Conservation (phyloP, 2,888 invertebrate genomes). For the Eulithis prunata region DNA sequence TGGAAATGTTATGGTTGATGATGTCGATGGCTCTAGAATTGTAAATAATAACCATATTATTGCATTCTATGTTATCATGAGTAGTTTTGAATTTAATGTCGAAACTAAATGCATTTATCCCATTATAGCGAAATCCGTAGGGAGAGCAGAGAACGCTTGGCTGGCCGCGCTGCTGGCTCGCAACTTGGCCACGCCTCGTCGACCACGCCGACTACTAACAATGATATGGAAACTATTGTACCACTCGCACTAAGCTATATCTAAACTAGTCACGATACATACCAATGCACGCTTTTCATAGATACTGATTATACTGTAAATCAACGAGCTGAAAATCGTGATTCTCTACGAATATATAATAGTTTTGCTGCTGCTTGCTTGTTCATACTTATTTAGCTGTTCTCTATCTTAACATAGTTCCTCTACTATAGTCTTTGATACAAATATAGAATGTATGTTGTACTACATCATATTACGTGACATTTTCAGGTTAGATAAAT, state of each 20-base stretch:
- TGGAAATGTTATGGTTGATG: neutral
- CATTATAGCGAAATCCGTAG: constrained; percentile 55
- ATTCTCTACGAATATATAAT: constrained; percentile 41
- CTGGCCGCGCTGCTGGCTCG: constrained; percentile 54
- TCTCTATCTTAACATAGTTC: constrained; percentile 4
- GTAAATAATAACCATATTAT: neutral
- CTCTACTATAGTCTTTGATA: constrained; percentile 22
- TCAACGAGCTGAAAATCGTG: constrained; percentile 46
- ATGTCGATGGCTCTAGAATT: neutral
- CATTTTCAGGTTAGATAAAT: constrained; percentile 50
- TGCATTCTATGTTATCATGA: neutral
- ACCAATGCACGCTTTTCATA: constrained; percentile 46
- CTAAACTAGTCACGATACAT: constrained; percentile 53
- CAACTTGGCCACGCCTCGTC: constrained; percentile 63
- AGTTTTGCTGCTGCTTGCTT: constrained; percentile 8
- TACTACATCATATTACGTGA: constrained; percentile 33
- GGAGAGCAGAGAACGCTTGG: constrained; percentile 61
- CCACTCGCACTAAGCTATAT: constrained; percentile 53
- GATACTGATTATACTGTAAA: constrained; percentile 45
- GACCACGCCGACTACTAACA: constrained; percentile 51
- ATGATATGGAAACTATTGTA: constrained; percentile 63
- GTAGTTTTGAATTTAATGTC: constrained; percentile 25
- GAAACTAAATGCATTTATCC: constrained; percentile 43
- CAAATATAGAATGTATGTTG: constrained; percentile 11
- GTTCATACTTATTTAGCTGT: constrained; percentile 10